Conservation (phyloP, 2,113 vertebrate genomes). For the Hippocampus comes region DNA sequence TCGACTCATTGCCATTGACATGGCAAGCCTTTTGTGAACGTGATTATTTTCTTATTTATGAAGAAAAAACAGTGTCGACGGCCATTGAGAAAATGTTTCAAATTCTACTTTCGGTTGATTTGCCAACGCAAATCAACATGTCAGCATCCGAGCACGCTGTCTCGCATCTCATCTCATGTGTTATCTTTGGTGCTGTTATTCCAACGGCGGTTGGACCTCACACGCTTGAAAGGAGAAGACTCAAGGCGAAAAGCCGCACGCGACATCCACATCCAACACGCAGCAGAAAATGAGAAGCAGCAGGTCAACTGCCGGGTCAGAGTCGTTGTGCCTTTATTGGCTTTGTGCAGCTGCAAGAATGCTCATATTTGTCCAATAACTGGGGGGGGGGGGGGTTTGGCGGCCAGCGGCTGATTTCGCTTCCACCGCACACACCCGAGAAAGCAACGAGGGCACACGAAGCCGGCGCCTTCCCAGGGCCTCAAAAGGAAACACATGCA, state of each 20-base stretch:
- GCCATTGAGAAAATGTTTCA: no score
- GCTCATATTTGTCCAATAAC: slow-evolving; percentile 1
- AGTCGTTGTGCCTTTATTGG: neutral
- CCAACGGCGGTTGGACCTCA: no score
- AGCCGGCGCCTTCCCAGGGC: neutral
- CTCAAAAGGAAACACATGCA: neutral
- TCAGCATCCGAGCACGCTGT: no score
- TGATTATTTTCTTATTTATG: no score
- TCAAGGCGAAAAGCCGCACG: no score
- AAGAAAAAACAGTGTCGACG: no score
- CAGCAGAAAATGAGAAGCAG: neutral
- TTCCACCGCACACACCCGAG: neutral
- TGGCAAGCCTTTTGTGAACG: no score
- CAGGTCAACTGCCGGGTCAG: neutral
- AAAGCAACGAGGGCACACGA: neutral
- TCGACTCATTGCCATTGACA: no score
- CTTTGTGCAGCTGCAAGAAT: neutral
- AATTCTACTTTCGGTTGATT: no score
- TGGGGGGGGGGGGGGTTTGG: neutral
- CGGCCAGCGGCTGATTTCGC: neutral
- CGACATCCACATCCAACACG: neutral
- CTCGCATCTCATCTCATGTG: no score
- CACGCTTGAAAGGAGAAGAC: neutral
- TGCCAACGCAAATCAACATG: no score
- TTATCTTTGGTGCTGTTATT: neutral